Base-by-base conservation (phyloP, 2,113 vertebrate genomes). In the Psephotus haematonotus region DNA sequence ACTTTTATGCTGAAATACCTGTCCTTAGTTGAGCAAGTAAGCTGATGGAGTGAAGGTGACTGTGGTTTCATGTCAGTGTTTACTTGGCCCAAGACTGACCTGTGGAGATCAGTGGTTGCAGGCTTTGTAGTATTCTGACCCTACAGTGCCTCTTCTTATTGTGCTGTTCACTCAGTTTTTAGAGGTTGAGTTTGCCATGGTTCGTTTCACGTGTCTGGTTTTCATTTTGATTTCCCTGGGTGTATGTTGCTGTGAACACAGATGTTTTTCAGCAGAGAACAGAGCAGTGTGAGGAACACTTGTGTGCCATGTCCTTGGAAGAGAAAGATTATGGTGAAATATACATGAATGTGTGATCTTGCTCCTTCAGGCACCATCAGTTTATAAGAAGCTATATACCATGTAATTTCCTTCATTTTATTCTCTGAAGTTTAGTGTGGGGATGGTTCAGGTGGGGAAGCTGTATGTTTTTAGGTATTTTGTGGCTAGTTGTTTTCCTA, bases 221-320 rank as follows among this genome's bases (percentile, higher is more conserved):
- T 82, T 70, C 7, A 17, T 90, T 52, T 95, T 96, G 49, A 35
- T 79, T 76, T 28, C 39, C 31, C 59, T 76, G 1, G 46, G 25
- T 4, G 2, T 83, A 12, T 72, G 17, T 82, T 94, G 35, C 43
- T 74, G 49, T 76, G 82, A 74, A 35, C 77, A 77, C 2, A 18
- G 35, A 68, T 92, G 24, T 88, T 95, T 91, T 93, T 81, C 41
- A 90, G 82, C 67, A 64, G 72, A 46, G 80, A 93, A 29, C 41
- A 53, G 60, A 81, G 64, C 27, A 41, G 49, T 31, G 39, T 84
- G 69, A 64, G 77, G 74, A 88, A 7, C 55, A 50, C 55, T 86
- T 90, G 47, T 31, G 57, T 95, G 69, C 47, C 1, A 2, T 85
- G 82, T 80, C 80, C 77, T 95, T 90, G 78, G 46, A 50, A 71